Conservation (phyloP, 2,113 vertebrate genomes). For the Hyperopisus bebe region DNA sequence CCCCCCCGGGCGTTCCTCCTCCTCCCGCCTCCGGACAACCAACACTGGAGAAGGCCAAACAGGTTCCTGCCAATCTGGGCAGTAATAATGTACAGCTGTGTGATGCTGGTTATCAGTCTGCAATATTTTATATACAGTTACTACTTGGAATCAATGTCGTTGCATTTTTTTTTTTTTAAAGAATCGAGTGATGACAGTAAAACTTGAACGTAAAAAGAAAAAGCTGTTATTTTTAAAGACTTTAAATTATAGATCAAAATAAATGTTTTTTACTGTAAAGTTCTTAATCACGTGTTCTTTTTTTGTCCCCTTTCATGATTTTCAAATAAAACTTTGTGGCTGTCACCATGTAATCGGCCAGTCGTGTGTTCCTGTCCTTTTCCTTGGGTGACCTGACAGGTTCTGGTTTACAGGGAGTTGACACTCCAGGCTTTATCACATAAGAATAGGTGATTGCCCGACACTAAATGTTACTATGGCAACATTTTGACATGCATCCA, state of each 20-base stretch:
- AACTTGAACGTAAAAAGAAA: constrained; percentile 37
- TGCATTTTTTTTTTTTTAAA: constrained; percentile 1
- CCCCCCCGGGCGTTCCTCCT: background rate
- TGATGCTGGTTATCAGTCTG: constrained; percentile 32
- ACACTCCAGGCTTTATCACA: background rate
- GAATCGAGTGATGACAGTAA: background rate
- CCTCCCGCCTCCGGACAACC: background rate
- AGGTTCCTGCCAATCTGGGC: background rate
- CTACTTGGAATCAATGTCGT: constrained; percentile 23
- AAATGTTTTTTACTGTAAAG: constrained; percentile 44
- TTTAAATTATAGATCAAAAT: constrained; percentile 55
- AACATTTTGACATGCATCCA: background rate
- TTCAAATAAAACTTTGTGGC: constrained; percentile 53
- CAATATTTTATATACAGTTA: constrained; percentile 47
- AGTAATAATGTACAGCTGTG: constrained; percentile 19
- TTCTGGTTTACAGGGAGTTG: background rate
- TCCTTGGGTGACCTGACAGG: background rate
- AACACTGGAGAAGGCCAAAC: background rate
- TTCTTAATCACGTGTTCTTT: constrained; percentile 20
- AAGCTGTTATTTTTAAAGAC: constrained; percentile 63
- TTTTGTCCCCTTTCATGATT: constrained; percentile 31
- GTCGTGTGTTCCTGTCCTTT: background rate
- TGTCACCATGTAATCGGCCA: constrained; percentile 8
- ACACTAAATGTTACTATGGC: background rate
- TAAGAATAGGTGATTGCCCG: background rate